Base-by-base conservation (phyloP, 2,888 invertebrate species). In the Tetragonula carbonaria region DNA sequence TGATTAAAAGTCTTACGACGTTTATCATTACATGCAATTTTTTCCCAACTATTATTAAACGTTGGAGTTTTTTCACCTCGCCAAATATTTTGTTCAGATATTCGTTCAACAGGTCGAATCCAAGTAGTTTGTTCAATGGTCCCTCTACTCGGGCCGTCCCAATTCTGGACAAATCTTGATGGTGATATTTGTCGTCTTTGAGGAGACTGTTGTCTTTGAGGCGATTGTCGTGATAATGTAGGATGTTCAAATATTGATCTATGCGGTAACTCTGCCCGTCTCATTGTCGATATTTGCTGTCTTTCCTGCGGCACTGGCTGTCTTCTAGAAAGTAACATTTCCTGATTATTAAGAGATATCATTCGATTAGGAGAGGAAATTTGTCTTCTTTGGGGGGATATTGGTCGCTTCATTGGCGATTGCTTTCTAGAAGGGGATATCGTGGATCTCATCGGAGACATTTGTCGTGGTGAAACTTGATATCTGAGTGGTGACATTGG, bases 131-230 rank as follows among this genome's bases (percentile, higher is more conserved):
- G 90, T 55, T 93, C 92, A 2, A 92, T 78, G 2, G 92, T 90
- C 45, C 93, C 92, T 82, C 94, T 90, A 57, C 90, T 94, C 0
- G 94, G 94, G 74, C 93, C 93, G 62, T 94, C 93, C 94, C 94
- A 94, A 1, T 94, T 93, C 77, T 94, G 93, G 11, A 83, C 87
- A 66, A 90, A 92, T 63, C 90, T 90, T 51, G 88, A 86, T 0
- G 93, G 90, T 13, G 89, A 84, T 23, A 63, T 73, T 33, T 86
- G 88, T 5, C 84, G 91, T 53, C 91, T 86, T 5, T 87, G 87
- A 4, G 92, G 90, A 0, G 91, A 87, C 28, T 86, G 88, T 3
- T 83, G 91, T 53, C 91, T 86, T 4, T 87, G 88, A 4, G 92
- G 90, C 0, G 91, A 87, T 3, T 83, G 57, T n/a, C 57, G 57